phyloP scores from a whole-genome alignment of 1,140 invertebrate genomes.

The Aleiodes sp. region DNA sequence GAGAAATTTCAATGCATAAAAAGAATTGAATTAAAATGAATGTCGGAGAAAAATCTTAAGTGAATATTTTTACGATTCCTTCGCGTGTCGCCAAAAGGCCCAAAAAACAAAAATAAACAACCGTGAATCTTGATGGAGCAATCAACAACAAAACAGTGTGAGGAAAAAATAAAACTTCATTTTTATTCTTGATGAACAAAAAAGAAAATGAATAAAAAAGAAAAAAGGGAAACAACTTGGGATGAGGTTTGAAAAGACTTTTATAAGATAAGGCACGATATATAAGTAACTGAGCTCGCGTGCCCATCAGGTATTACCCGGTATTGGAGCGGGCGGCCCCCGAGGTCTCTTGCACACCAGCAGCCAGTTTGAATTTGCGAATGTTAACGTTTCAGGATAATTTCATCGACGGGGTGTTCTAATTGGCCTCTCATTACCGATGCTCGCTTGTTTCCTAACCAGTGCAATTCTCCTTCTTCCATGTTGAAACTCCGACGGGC shows the following conservation, averaged over 20 bases:
- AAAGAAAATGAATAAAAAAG: neutral
- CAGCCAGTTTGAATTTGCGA: slow-evolving; percentile 63
- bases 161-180: neutral
- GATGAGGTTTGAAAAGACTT: slow-evolving; percentile 3
- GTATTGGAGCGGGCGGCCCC: slow-evolving; percentile 25
- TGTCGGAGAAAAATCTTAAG: neutral
- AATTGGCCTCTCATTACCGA: slow-evolving; percentile 67
- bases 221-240: neutral
- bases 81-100: neutral
- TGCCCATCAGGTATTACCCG: slow-evolving; percentile 57
- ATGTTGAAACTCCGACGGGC: neutral
- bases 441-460: slow-evolving; percentile 60
- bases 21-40: no score
- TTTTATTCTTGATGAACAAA: neutral
- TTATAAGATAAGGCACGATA: slow-evolving; percentile 9
- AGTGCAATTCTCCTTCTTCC: slow-evolving; percentile 13
- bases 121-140: neutral
- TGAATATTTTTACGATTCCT: neutral
- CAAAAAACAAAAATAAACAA: neutral
- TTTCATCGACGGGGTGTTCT: slow-evolving; percentile 63
- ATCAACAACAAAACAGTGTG: neutral
- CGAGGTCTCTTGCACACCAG: slow-evolving; percentile 51
- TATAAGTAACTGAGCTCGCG: slow-evolving; percentile 47
- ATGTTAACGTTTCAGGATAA: slow-evolving; percentile 60
- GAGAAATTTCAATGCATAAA: no score